Evolutionary conservation across 2,113 vertebrate genomes (phyloP), one percentile per base, ranked within the genome.

Genomic region (Sceloporus undulatus): DNA sequence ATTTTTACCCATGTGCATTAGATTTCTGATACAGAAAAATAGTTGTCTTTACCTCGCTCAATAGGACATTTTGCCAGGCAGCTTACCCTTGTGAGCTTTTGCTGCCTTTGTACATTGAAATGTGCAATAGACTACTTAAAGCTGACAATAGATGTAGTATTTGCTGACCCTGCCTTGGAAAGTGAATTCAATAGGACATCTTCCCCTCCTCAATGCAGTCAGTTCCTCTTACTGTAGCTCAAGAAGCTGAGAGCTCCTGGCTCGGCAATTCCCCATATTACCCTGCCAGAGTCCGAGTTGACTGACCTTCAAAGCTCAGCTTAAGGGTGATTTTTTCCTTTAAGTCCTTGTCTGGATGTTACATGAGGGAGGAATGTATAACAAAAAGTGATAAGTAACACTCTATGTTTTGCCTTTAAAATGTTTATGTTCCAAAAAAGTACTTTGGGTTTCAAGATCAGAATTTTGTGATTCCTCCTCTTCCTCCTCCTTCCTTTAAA

Each of bases 141-240:
- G 91, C 88, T 59, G 23, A 87, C 66, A 83, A 75, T 85, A 88
- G 82, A 77, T 68, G 75, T 77, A 84, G 86, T 91, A 79, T 85
- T 66, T 93, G 84, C 88, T 94, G 91, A 79, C 88, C 91, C 87
- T 91, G 91, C 76, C 90, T 93, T 93, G 91, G 89, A 94, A 94
- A 93, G 62, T 77, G 42, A 94, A 86, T 91, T 92, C 88, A 90
- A 93, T 91, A 87, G 87, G 88, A 89, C 70, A 84, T 93, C 91
- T 92, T 90, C 84, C 0, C 19, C 48, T 14, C 91, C 93, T 88
- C 84, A 88, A 80, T 0, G 1, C 89, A 79, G 79, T 89, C 94
- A 95, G 92, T 92, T 3, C 85, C 93, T 91, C 85, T 94, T 90
- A 87, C 95, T 95, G 92, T 1, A 89, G 94, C 89, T 94, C 91